Conservation (phyloP, 2,113 vertebrate species). For the Zosterops pallidus region DNA sequence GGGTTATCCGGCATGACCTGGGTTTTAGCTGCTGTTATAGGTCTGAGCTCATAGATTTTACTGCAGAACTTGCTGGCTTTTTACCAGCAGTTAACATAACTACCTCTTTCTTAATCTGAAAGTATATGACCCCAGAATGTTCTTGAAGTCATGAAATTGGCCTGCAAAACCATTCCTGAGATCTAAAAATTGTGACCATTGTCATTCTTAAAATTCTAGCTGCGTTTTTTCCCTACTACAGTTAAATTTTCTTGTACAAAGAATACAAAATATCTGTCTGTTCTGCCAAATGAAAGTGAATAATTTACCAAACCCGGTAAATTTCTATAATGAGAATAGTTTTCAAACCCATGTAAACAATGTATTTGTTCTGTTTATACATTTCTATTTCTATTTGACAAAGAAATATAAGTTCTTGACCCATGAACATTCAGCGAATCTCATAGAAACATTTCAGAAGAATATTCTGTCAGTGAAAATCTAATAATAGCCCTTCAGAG, state of each 20-base stretch:
- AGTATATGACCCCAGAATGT: neutral
- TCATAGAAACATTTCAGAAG: neutral
- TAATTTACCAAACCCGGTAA: neutral
- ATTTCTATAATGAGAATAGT: neutral
- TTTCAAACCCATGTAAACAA: neutral
- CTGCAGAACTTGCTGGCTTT: neutral
- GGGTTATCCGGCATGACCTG: neutral
- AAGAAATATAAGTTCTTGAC: neutral
- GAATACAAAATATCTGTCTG: neutral
- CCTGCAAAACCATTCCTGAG: neutral
- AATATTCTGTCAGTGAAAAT: neutral
- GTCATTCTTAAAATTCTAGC: neutral
- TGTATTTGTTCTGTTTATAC: neutral
- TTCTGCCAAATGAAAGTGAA: neutral
- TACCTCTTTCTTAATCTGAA: neutral
- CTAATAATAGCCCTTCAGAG: neutral
- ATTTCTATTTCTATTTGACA: neutral
- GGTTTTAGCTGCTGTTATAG: neutral
- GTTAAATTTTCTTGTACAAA: neutral
- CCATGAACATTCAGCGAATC: neutral
- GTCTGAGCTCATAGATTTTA: conserved; percentile 9
- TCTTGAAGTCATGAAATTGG: neutral
- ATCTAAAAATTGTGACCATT: neutral
- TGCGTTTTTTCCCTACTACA: neutral
- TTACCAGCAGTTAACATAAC: neutral